Evolutionary conservation across 1,140 invertebrate species (phyloP), one percentile per base, ranked within the genome.

Genomic region (Scylla paramamosain): DNA sequence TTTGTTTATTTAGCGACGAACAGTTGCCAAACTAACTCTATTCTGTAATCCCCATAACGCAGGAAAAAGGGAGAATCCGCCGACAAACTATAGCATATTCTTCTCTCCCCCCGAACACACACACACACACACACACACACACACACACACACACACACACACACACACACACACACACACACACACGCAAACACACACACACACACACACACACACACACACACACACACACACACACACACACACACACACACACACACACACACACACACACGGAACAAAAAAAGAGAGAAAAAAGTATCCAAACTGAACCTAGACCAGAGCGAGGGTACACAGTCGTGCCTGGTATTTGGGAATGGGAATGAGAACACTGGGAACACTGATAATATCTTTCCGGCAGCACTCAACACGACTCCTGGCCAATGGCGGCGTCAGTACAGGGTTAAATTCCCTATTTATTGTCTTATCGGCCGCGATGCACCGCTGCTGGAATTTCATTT

Each of bases 391-490:
- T 25, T 29, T 14, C 29, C 86, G 28, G 12, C 86, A 16, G 20
- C 86, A 8, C 86, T 39, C 86, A 77, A n/a, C 67, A 77, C 16
- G 20, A 77, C 67, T 59, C 52, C 10, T 12, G 52, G 52, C 52
- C 52, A 59, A 59, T 59, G 52, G 52, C 12, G 52, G 52, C 12
- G 52, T 16, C 12, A 12, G 20, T 16, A 59, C 12, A 0, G 67
- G 67, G 67, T 77, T 25, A n/a, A 77, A 77, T 77, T 77, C 67
- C 20, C 67, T 77, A n/a, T 77, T 77, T 77, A 77, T 77, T 77
- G 67, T 77, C 67, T 77, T n/a, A 77, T 77, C 67, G 67, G 67
- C 67, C 67, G n/a, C 67, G 67, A 77, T 77, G 8, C 67, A n/a
- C 67, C 67, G 25, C 67, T 7, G 67, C 67, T n/a, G 67, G 67